Conservation (phyloP, 35 echinoderm and acorn worm species). For the Strongylocentrotus purpuratus region DNA sequence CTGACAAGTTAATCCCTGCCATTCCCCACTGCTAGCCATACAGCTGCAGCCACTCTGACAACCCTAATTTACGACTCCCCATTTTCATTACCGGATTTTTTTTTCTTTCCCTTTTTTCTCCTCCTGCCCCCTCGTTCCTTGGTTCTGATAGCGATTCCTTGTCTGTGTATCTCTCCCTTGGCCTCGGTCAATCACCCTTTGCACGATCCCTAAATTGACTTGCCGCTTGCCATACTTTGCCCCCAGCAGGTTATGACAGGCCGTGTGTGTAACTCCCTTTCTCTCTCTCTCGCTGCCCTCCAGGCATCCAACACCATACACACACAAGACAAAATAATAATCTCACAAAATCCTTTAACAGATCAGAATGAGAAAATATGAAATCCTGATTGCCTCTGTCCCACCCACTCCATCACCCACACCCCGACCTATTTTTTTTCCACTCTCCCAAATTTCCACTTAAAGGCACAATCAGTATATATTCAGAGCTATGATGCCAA, state of each 20-base stretch:
- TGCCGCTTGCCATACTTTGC: not conserved
- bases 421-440: not conserved
- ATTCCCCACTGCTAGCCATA: slow-evolving; percentile 41
- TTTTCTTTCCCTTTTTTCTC: not conserved
- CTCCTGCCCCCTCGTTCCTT: not conserved
- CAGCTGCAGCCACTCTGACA: slow-evolving; percentile 53
- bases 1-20: slow-evolving; percentile 48
- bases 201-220: slow-evolving; percentile 25
- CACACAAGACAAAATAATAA: slow-evolving; percentile 19
- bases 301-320: not conserved
- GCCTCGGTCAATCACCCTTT: slow-evolving; percentile 49
- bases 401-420: slow-evolving; percentile 22
- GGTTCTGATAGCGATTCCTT: slow-evolving; percentile 3
- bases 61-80: slow-evolving; percentile 54
- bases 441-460: not conserved
- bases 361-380: slow-evolving; percentile 10
- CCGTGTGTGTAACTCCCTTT: slow-evolving; percentile 11
- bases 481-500: not conserved
- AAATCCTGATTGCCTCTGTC: slow-evolving; percentile 7
- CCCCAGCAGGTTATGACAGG: slow-evolving; percentile 42
- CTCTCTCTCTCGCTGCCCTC: not conserved
- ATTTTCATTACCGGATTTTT: slow-evolving; percentile 50
- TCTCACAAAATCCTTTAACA: slow-evolving; percentile 12
- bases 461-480: not conserved
- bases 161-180: slow-evolving; percentile 7